Evolutionary conservation across 2,888 invertebrate species (phyloP).

Genomic region (Drosophila barbarae): DNA sequence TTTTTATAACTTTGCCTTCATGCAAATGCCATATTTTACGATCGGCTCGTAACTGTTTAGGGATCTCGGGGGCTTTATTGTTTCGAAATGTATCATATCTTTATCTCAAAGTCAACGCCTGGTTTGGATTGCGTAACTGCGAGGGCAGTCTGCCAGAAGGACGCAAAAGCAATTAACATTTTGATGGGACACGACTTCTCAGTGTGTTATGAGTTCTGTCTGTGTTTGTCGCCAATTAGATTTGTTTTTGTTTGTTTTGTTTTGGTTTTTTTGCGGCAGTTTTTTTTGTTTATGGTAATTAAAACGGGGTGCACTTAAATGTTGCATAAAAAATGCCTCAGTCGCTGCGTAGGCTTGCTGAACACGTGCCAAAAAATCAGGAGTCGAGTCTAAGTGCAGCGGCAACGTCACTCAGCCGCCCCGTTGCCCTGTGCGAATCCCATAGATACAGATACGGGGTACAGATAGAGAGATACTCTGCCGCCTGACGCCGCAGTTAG

Average conservation of each 20-base stretch:
- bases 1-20: constrained; percentile 25
- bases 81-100: constrained; percentile 6
- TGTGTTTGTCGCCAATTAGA: constrained; percentile 50
- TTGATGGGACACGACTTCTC: constrained; percentile 46
- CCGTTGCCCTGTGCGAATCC: constrained; percentile 47
- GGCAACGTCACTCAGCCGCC: constrained; percentile 63
- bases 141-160: constrained; percentile 23
- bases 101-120: constrained; percentile 35
- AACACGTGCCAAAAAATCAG: constrained; percentile 68
- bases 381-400: constrained; percentile 58
- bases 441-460: constrained; percentile 53
- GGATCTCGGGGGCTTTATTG: not conserved
- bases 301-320: constrained; percentile 68
- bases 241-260: constrained; percentile 28
- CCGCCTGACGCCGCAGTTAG: constrained; percentile 58
- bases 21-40: constrained; percentile 36
- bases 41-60: constrained; percentile 18
- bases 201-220: constrained; percentile 42
- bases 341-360: constrained; percentile 55
- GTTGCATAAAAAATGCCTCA: constrained; percentile 64
- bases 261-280: constrained; percentile 2
- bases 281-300: constrained; percentile 66
- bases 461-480: constrained; percentile 20
- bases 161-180: constrained; percentile 67
- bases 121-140: constrained; percentile 33